Evolutionary conservation across 2,113 vertebrate genomes (phyloP), one percentile per base, ranked within the genome.

Genomic region (Gyps fulvus): DNA sequence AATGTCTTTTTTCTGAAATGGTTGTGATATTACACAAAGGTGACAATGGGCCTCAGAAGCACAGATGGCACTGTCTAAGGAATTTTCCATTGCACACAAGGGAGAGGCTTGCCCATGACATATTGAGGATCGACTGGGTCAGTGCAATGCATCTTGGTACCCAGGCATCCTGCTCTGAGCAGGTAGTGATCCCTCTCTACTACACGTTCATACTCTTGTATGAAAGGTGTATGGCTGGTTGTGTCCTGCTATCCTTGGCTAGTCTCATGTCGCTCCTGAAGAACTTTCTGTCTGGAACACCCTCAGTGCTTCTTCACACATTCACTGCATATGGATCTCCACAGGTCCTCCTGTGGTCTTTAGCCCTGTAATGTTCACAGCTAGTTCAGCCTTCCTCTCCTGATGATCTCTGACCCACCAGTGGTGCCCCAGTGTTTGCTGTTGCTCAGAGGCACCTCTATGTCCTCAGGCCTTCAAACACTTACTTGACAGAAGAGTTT

Each of bases 121-220:
- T 29, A 54, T 9, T 4, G 10, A 61, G 63, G 43, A 49, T 7
- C 49, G 27, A 19, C 5, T 63, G 26, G 6, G 7, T 42, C 34
- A 66, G 13, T 74, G 31, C 15, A 82, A 34, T 32, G 11, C 8
- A 4, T 50, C 40, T 73, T 57, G 10, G 8, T 59, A 54, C 11
- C 16, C 26, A 62, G 27, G 25, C 32, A 86, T 32, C 34, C 31
- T 67, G 65, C n/a, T 80, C 9, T 26, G 70, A 66, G 42, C 22
- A 47, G n/a, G 17, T 7, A 71, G n/a, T 2, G 1, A 22, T 67
- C 21, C 21, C 16, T 62, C 27, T 63, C 9, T 19, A 13, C 0
- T 32, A 4, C 22, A 27, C 0, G 0, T 49, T 69, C 36, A 38
- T n/a, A 20, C 7, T 3, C 9, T 7, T 61, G 4, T 36, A 31